A percentile compares a stretch with the other conserved stretches of the same genome.
These are phyloP conservation scores for Callospermophilus lateralis DNA, from an alignment of 2,113 vertebrate genomes.

Conservation along the genomic window DNA sequence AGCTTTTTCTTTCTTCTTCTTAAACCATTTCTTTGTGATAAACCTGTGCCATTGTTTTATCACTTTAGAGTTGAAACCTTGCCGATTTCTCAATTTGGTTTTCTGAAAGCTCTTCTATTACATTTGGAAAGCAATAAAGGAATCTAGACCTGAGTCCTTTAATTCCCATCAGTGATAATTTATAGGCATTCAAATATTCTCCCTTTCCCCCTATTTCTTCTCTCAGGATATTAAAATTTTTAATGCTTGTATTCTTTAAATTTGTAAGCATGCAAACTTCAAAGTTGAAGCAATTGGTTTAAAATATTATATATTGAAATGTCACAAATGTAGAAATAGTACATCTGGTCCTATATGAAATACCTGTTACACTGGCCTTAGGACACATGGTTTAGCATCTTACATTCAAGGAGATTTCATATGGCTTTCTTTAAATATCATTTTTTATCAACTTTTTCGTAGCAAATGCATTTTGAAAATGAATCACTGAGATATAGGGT, in stretches of 20 bases:
- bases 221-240: not conserved
- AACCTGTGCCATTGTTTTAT: not conserved
- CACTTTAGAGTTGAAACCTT: not conserved
- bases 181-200: not conserved
- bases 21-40: not conserved
- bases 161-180: not conserved
- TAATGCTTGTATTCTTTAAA: not conserved
- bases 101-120: not conserved
- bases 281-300: not conserved
- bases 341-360: not conserved
- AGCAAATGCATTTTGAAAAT: constrained; percentile 18
- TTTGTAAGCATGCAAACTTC: not conserved
- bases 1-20: not conserved
- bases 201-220: not conserved
- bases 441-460: not conserved
- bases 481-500: not conserved
- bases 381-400: not conserved
- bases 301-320: not conserved
- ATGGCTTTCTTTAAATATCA: not conserved
- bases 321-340: not conserved
- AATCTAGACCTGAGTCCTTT: not conserved
- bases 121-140: not conserved
- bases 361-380: not conserved
- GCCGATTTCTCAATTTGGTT: not conserved
- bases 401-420: not conserved